Evolutionary conservation across 2,888 invertebrate genomes (phyloP).

Genomic region (Ferrisia virgata): DNA sequence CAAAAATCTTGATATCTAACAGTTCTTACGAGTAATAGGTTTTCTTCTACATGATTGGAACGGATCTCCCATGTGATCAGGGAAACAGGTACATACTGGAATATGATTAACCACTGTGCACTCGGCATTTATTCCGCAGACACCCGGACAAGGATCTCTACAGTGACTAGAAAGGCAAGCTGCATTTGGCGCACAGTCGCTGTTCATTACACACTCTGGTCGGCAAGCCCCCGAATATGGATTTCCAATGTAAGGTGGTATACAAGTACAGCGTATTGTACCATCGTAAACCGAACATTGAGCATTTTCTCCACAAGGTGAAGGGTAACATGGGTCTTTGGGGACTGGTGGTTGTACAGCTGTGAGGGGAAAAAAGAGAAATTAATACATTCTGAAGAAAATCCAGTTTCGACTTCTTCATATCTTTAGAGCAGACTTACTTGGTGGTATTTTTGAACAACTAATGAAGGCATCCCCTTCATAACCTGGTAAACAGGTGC

Average conservation of each 20-base stretch:
- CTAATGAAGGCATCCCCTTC: conserved; percentile 83
- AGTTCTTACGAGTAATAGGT: conserved; percentile 51
- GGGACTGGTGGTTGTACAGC: conserved; percentile 51
- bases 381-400: neutral
- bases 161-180: conserved; percentile 82
- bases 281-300: conserved; percentile 70
- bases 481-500: conserved; percentile 72
- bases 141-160: conserved; percentile 78
- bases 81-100: conserved; percentile 75
- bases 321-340: conserved; percentile 69
- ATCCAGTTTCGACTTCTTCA: no score
- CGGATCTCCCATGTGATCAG: conserved; percentile 77
- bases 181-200: conserved; percentile 73
- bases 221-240: conserved; percentile 80
- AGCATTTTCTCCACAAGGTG: conserved; percentile 82
- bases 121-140: conserved; percentile 79
- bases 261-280: conserved; percentile 73
- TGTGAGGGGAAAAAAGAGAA: conserved; percentile 39
- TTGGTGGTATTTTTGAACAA: conserved; percentile 62
- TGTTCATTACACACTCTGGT: conserved; percentile 78
- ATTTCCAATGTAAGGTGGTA: conserved; percentile 83
- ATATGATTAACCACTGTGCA: conserved; percentile 79
- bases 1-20: neutral
- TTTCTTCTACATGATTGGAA: conserved; percentile 71
- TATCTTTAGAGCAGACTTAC: conserved; percentile 52